These are phyloP conservation scores for Dipodomys spectabilis DNA, from an alignment of 2,113 vertebrate species.

Conservation along the genomic window DNA sequence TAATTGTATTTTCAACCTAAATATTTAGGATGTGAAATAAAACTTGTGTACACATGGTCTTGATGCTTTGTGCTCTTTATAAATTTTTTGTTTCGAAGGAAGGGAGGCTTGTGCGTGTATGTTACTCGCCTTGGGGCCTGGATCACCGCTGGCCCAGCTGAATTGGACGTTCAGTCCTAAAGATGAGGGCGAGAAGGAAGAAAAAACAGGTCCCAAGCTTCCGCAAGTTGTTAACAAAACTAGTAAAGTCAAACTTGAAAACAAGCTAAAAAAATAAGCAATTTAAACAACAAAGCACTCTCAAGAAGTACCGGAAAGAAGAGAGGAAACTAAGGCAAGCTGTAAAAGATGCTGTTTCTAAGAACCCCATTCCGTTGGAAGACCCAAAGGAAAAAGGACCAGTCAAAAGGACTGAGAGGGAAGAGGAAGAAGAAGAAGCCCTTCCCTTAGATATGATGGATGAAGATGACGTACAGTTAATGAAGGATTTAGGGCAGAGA, in stretches of 20 bases:
- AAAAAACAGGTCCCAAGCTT: constrained; percentile 95
- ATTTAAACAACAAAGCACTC: constrained; percentile 92
- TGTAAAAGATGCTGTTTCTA: constrained; percentile 89
- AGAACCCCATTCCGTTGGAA: constrained; percentile 89
- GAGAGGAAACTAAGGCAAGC: constrained; percentile 93
- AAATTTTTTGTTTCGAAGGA: too few relatives aligned
- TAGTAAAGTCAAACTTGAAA: constrained; percentile 96
- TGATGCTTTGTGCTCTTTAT: not conserved
- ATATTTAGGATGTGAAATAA: constrained; percentile 47
- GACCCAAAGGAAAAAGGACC: constrained; percentile 86
- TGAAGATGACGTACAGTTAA: constrained; percentile 94
- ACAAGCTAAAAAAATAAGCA: constrained; percentile 95
- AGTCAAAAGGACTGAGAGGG: constrained; percentile 85
- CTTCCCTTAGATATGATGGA: constrained; percentile 98
- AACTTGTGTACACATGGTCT: constrained; percentile 21
- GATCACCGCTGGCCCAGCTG: accelerated
- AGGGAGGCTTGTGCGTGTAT: accelerated
- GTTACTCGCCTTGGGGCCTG: accelerated
- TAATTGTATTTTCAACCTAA: not conserved
- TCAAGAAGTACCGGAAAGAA: constrained; percentile 95
- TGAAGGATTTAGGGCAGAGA: constrained; percentile 91
- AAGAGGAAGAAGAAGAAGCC: constrained; percentile 92
- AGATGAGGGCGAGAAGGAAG: constrained; percentile 88
- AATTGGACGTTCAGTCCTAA: not conserved
- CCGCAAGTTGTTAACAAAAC: constrained; percentile 95